Evolutionary conservation across 2,888 invertebrate genomes (phyloP).

Genomic region (Brenthis daphne): DNA sequence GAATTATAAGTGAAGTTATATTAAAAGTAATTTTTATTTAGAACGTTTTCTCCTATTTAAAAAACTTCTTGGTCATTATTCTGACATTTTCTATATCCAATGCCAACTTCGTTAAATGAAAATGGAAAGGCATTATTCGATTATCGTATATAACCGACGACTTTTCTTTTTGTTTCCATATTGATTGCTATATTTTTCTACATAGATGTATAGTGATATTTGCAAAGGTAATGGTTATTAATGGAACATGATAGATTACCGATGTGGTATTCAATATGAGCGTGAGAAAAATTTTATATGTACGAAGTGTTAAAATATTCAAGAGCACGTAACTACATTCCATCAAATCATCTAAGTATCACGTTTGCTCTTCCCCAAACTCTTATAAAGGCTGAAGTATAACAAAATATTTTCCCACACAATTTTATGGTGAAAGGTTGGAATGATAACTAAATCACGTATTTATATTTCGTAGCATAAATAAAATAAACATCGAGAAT

Average conservation of each 20-base stretch:
- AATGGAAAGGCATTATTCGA: too few relatives aligned
- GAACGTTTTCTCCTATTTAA: too few relatives aligned
- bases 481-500: too few relatives aligned
- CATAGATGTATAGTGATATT: neutral
- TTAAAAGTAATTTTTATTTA: too few relatives aligned
- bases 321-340: constrained; percentile 37
- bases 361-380: constrained; percentile 29
- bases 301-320: constrained; percentile 39
- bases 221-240: neutral
- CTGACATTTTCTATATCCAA: too few relatives aligned
- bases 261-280: constrained; percentile 20
- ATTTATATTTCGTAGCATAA: neutral
- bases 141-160: too few relatives aligned
- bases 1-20: too few relatives aligned
- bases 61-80: too few relatives aligned
- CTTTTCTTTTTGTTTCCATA: neutral
- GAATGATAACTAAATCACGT: constrained; percentile 6
- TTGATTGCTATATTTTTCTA: neutral
- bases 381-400: constrained; percentile 23
- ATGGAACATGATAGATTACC: neutral
- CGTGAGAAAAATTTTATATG: constrained; percentile 14
- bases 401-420: constrained; percentile 33
- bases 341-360: constrained; percentile 34
- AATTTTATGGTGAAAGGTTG: constrained; percentile 11
- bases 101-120: too few relatives aligned